Evolutionary conservation across 2,888 invertebrate species (phyloP).

Genomic region (Podotricha telesiphe): DNA sequence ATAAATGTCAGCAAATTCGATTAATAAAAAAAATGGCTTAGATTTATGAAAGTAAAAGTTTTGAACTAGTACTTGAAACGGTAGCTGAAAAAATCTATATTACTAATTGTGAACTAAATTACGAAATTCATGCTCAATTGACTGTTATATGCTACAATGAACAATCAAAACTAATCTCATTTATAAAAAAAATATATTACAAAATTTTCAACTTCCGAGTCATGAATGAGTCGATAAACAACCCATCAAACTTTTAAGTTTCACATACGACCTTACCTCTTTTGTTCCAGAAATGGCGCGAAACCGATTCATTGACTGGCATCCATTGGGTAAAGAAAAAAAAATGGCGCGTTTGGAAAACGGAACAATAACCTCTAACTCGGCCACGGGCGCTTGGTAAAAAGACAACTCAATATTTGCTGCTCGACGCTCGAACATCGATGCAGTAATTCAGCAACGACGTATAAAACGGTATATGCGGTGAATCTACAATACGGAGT

Average conservation of each 20-base stretch:
- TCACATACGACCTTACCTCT: conserved; percentile 33
- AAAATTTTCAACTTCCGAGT: not conserved
- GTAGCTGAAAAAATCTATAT: too few species aligned
- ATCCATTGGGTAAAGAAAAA: conserved; percentile 55
- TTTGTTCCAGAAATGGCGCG: conserved; percentile 48
- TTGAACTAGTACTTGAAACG: too few species aligned
- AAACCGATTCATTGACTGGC: conserved; percentile 54
- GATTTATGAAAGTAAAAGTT: too few species aligned
- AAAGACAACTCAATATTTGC: conserved; percentile 69
- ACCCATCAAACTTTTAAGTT: conserved; percentile 13
- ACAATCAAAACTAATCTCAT: not conserved
- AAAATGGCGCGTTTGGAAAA: conserved; percentile 71
- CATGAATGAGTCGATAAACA: not conserved
- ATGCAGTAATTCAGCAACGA: conserved; percentile 43
- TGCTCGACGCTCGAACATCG: conserved; percentile 55
- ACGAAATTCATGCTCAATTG: too few species aligned
- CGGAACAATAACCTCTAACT: conserved; percentile 80
- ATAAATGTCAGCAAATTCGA: too few species aligned
- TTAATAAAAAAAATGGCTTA: too few species aligned
- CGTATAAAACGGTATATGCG: conserved; percentile 16
- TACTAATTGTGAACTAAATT: not conserved
- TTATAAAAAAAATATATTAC: not conserved
- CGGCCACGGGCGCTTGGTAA: conserved; percentile 77
- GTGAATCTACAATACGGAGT: not conserved
- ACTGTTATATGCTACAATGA: not conserved